phyloP scores from a whole-genome alignment of 2,113 vertebrate species.

The Lasiurus borealis region DNA sequence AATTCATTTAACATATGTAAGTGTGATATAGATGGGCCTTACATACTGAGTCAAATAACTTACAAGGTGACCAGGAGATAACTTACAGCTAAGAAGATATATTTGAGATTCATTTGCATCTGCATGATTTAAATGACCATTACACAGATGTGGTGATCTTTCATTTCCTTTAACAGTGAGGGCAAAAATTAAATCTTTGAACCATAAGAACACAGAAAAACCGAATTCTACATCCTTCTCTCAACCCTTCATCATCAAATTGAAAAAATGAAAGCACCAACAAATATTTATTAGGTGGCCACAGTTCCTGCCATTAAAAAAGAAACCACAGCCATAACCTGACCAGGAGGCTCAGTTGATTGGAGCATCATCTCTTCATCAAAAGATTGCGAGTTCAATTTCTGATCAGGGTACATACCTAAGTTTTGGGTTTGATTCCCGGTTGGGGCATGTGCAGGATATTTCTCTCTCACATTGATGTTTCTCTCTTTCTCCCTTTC shows the following conservation, averaged over 20 bases:
- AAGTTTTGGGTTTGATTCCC: background rate
- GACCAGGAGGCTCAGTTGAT: background rate
- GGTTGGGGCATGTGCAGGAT: background rate
- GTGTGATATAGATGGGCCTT: background rate
- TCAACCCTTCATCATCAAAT: conserved; percentile 1
- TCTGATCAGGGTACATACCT: background rate
- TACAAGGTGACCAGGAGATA: background rate
- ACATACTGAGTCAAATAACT: conserved; percentile 29
- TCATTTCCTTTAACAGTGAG: conserved; percentile 12
- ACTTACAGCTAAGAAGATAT: conserved; percentile 31
- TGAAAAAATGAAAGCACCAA: background rate
- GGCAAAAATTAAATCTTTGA: conserved; percentile 51
- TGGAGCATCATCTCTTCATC: background rate
- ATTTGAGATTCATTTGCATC: conserved; percentile 3
- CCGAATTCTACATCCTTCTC: background rate
- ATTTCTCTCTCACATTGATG: background rate
- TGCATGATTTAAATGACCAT: background rate
- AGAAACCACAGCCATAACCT: background rate
- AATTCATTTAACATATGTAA: conserved; percentile 36
- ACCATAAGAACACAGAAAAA: background rate
- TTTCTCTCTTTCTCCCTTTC: background rate
- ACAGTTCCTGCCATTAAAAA: background rate
- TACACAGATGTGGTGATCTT: background rate
- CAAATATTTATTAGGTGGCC: background rate
- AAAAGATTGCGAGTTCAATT: background rate